Conservation (phyloP, 2,113 vertebrate genomes). For the Alosa alosa region DNA sequence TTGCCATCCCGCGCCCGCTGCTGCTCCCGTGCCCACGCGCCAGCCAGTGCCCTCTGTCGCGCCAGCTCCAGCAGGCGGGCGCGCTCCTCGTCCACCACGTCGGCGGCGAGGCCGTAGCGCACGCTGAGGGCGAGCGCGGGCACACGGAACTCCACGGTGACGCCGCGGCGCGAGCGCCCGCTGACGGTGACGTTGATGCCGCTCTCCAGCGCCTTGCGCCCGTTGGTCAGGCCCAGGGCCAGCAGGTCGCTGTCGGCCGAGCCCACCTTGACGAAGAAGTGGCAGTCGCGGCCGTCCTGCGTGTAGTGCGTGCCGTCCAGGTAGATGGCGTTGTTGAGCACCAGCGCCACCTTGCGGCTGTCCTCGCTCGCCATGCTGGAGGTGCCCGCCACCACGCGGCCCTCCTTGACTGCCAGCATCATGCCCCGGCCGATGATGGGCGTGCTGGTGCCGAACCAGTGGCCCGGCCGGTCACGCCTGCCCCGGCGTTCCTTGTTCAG, state of each 20-base stretch:
- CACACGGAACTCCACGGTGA: conserved; percentile 88
- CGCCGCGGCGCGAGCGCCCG: conserved; percentile 88
- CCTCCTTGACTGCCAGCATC: conserved; percentile 95
- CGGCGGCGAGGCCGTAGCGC: conserved; percentile 87
- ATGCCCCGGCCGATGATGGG: conserved; percentile 93
- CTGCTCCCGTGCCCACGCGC: conserved; percentile 93
- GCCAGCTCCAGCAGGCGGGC: conserved; percentile 91
- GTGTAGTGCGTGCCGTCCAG: conserved; percentile 95
- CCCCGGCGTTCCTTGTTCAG: conserved; percentile 85
- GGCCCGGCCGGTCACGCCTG: conserved; percentile 86
- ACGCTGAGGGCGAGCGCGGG: conserved; percentile 86
- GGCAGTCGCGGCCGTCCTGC: conserved; percentile 89
- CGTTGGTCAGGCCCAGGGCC: conserved; percentile 87
- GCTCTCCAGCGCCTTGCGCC: conserved; percentile 88
- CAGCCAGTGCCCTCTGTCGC: conserved; percentile 85
- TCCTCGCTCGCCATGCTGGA: conserved; percentile 90
- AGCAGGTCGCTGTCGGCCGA: conserved; percentile 87
- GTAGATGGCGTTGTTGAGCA: conserved; percentile 92
- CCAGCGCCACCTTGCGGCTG: conserved; percentile 87
- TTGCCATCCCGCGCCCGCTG: conserved; percentile 89
- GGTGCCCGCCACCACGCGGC: conserved; percentile 82
- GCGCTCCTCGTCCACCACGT: conserved; percentile 93
- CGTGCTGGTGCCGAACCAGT: conserved; percentile 93
- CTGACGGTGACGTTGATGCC: conserved; percentile 93
- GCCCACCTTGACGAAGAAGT: conserved; percentile 96